Percentiles rank a stretch among this genome's conserved stretches.
phyloP scores from a whole-genome alignment of 1,140 invertebrate species.

The Monochamus saltuarius region DNA sequence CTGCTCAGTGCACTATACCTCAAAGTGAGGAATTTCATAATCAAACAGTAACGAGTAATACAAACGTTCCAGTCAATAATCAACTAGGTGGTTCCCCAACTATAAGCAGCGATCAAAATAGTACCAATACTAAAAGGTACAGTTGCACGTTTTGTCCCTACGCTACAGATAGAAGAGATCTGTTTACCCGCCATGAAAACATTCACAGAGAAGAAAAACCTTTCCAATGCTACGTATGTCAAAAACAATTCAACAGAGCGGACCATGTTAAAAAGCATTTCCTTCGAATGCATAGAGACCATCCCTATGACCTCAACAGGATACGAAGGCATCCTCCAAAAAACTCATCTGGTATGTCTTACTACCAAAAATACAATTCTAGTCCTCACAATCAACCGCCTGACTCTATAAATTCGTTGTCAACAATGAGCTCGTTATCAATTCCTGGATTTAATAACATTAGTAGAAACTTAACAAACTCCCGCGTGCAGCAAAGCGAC shows the following conservation, averaged over 20 bases:
- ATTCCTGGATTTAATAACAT: slow-evolving; percentile 48
- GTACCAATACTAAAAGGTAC: slow-evolving; percentile 68
- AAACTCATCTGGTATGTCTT: slow-evolving; percentile 54
- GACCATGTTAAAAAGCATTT: slow-evolving; percentile 95
- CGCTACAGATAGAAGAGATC: slow-evolving; percentile 86
- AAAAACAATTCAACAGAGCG: slow-evolving; percentile 90
- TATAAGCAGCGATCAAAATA: slow-evolving; percentile 41
- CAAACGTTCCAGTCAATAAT: slow-evolving; percentile 30
- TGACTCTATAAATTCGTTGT: slow-evolving; percentile 38
- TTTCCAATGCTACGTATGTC: slow-evolving; percentile 88
- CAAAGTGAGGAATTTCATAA: slow-evolving; percentile 27
- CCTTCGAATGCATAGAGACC: slow-evolving; percentile 83
- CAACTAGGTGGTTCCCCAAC: slow-evolving; percentile 35
- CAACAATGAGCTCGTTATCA: slow-evolving; percentile 41
- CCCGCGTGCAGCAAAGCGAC: slow-evolving; percentile 31
- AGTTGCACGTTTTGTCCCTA: slow-evolving; percentile 84
- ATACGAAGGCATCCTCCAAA: slow-evolving; percentile 65
- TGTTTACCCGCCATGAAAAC: slow-evolving; percentile 94
- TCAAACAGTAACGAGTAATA: slow-evolving; percentile 31
- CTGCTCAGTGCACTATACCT: slow-evolving; percentile 15
- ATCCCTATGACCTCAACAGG: slow-evolving; percentile 80
- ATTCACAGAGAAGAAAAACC: slow-evolving; percentile 93
- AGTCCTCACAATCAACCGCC: slow-evolving; percentile 33
- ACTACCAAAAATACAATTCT: slow-evolving; percentile 51
- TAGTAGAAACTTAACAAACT: slow-evolving; percentile 29